Evolutionary conservation across 2,888 invertebrate genomes (phyloP), one percentile per base, ranked within the genome.

Genomic region (Smittia sp.): DNA sequence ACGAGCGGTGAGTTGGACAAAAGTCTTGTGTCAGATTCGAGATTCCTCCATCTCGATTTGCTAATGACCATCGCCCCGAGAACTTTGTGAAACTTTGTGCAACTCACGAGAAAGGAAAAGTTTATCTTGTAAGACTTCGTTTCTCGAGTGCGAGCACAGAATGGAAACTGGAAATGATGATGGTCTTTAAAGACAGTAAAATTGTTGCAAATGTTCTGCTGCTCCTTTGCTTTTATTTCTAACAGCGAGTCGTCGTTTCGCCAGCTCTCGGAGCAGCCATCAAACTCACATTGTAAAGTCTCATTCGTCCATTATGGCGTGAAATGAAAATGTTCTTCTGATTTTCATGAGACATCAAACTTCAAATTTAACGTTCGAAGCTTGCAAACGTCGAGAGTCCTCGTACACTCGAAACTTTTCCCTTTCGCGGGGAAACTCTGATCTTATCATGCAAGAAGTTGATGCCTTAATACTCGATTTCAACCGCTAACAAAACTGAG

Each of bases 391-490:
- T 46, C 46, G 46, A 2, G 9, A 32, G 11, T n/a, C n/a, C 46
- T 46, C 46, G n/a, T 2, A 46, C 46, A 46, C 15, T 46, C 46
- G n/a, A 3, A 15, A n/a, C 15, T 46, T 46, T 46, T 46, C 15
- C n/a, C 15, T 3, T 46, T 46, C 46, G 32, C 32, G 32, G 32
- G 32, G 9, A 32, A 32, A 32, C 9, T 32, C 32, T 32, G 32
- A 32, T 32, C 32, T 58, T 58, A 9, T 20, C 20, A 58, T 20
- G 1, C 58, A 18, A 25, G 3, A 24, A 63, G 7, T 27, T 24
- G 63, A 69, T 39, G 27, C 69, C 41, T 54, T 69, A 69, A 69
- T 69, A 69, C 32, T 54, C 41, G 46, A 46, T 46, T 69, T 27
- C 25, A 41, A 69, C 46, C 32, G 69, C 27, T 69, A 52, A 27